Percentiles rank a stretch among this genome's conserved stretches.
Evolutionary conservation across 2,888 invertebrate genomes (phyloP).

Genomic region (Pseudanteris insignis): DNA sequence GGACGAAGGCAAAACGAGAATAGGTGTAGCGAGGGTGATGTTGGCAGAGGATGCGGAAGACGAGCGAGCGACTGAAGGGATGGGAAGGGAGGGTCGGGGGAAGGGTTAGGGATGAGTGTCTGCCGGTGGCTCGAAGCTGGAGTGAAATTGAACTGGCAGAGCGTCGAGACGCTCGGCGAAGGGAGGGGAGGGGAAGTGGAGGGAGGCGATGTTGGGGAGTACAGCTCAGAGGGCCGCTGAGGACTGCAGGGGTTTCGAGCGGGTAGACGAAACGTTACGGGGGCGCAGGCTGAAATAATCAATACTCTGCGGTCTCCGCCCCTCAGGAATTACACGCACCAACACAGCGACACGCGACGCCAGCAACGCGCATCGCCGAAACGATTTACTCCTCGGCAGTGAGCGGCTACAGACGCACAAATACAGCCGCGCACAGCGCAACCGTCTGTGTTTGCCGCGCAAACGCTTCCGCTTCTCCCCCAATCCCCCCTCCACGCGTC

Average conservation of each 20-base stretch:
- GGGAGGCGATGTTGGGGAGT: conserved; percentile 34
- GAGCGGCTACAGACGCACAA: conserved; percentile 26
- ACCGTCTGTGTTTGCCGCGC: conserved; percentile 28
- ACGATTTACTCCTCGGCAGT: conserved; percentile 27
- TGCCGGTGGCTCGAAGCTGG: conserved; percentile 35
- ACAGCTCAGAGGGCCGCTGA: conserved; percentile 27
- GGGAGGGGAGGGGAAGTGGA: conserved; percentile 5
- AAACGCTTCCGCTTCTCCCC: conserved; percentile 22
- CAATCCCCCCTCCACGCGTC: background rate
- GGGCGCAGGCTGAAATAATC: conserved; percentile 61
- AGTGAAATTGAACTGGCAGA: conserved; percentile 37
- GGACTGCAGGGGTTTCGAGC: conserved; percentile 42
- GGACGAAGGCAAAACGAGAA: conserved; percentile 1
- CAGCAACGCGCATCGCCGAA: conserved; percentile 14
- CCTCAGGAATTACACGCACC: conserved; percentile 59
- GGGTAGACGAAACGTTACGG: conserved; percentile 49
- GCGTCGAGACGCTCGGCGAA: background rate
- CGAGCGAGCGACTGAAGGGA: too few species aligned
- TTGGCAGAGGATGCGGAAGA: too few species aligned
- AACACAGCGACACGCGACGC: conserved; percentile 48
- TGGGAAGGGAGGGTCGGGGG: background rate
- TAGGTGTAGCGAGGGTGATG: background rate
- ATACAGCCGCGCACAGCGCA: conserved; percentile 18
- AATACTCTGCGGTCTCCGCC: conserved; percentile 65
- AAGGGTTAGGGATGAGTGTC: conserved; percentile 15